Conservation (phyloP, 2,888 invertebrate genomes). For the Sycophila texana region DNA sequence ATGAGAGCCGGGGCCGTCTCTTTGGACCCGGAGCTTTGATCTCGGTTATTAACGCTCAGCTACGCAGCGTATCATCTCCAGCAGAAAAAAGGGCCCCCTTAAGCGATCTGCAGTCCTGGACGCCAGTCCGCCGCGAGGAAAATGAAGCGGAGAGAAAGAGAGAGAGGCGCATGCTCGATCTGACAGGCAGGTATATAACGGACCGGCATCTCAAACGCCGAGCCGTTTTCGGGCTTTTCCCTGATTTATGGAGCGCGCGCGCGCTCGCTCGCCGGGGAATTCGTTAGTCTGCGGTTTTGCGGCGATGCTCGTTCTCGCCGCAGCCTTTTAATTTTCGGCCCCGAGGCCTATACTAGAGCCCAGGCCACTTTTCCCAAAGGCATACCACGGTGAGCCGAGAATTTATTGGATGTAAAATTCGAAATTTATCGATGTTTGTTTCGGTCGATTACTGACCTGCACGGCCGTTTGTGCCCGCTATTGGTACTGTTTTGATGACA, state of each 20-base stretch:
- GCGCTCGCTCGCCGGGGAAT: slow-evolving; percentile 7
- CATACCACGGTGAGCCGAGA: no score
- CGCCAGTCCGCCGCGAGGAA: background rate
- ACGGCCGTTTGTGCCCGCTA: no score
- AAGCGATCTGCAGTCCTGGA: background rate
- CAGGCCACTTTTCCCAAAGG: background rate
- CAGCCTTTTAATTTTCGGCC: slow-evolving; percentile 1
- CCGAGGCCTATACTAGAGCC: background rate
- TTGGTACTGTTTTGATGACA: background rate
- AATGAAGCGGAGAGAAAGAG: background rate
- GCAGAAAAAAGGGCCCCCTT: background rate
- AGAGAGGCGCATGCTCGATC: background rate
- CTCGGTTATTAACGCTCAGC: slow-evolving; percentile 63
- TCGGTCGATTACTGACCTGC: no score
- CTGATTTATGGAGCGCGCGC: slow-evolving; percentile 13
- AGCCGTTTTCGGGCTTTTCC: slow-evolving; percentile 15
- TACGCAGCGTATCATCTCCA: background rate
- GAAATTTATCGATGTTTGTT: no score
- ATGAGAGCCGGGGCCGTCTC: slow-evolving; percentile 57
- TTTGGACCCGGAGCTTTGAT: slow-evolving; percentile 55
- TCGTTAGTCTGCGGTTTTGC: slow-evolving; percentile 22
- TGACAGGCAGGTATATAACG: background rate
- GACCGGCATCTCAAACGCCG: slow-evolving; percentile 15
- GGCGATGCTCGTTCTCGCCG: background rate
- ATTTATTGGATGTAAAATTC: no score